Evolutionary conservation across 1,140 invertebrate genomes (phyloP).

Genomic region (Cephus cinctus): DNA sequence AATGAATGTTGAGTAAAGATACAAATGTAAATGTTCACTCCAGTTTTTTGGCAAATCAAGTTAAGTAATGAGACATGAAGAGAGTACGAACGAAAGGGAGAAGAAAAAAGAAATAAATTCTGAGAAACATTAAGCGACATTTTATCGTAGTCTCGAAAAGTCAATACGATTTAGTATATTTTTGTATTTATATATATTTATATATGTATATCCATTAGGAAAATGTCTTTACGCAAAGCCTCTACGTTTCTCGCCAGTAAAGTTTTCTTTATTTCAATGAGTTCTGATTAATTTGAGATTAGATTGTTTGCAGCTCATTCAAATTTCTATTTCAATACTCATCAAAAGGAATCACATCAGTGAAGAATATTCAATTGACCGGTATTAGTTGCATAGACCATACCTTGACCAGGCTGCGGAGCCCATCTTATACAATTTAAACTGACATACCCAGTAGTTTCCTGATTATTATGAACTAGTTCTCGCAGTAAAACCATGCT

Average conservation of each 20-base stretch:
- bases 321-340: background rate
- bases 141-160: too few species aligned
- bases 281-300: too few species aligned
- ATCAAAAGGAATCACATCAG: constrained; percentile 19
- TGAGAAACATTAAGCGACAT: too few species aligned
- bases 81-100: too few species aligned
- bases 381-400: constrained; percentile 83
- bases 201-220: constrained; percentile 2
- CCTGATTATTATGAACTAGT: constrained; percentile 62
- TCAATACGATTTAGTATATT: too few species aligned
- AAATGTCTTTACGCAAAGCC: background rate
- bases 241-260: too few species aligned
- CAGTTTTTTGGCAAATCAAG: too few species aligned
- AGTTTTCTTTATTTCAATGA: background rate
- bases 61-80: too few species aligned
- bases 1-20: too few species aligned
- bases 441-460: constrained; percentile 64
- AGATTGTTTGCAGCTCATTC: too few species aligned
- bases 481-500: constrained; percentile 61
- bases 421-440: constrained; percentile 84
- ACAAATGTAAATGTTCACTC: too few species aligned
- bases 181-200: constrained; percentile 6
- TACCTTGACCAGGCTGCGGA: constrained; percentile 76
- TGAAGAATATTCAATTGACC: constrained; percentile 74
- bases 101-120: too few species aligned